Evolutionary conservation across 2,888 invertebrate species (phyloP), one percentile per base, ranked within the genome.

Genomic region (Tinea trinotella): DNA sequence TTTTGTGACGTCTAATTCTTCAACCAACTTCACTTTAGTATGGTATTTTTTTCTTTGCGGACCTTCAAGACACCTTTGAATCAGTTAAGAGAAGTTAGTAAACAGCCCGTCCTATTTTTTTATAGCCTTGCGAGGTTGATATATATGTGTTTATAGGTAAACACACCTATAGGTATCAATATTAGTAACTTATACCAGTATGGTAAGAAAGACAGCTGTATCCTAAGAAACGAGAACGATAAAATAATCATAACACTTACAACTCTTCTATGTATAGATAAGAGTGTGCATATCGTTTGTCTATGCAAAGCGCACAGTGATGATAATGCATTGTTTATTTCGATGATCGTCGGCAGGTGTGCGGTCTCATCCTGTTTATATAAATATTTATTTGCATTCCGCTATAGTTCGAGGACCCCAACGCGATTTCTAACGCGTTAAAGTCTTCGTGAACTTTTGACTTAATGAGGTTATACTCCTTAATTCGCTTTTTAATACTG

Each of bases 311-410:
- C 64, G 65, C 63, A 50, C 54, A 36, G 62, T 62, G 73, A 70
- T 70, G 72, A 71, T 73, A 15, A 68, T 63, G 76, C 71, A 76
- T 81, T 81, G 82, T 82, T 81, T 82, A 76, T 74, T 73, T 72
- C 75, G 62, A 59, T 69, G 72, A 75, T 76, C 71, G 68, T 62
- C 68, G 74, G 72, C 83, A 82, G 84, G 83, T 84, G 82, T 73
- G 69, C 69, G 64, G 65, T 70, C 69, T 70, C 77, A 72, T 77
- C 80, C 78, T 81, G 79, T 76, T 75, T 74, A 75, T 75, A 66
- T 69, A 40, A 15, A 40, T 77, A 81, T 81, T 81, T 84, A 79
- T 83, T 84, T 83, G 82, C 83, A 80, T 83, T 76, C 83, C 82
- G 65, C 70, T 68, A 67, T 70, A 74, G 82, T 80, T 82, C 82